Percentiles rank a stretch among this genome's conserved stretches.
phyloP scores from a whole-genome alignment of 2,113 vertebrate species.

The Microcebus ravelobensis region DNA sequence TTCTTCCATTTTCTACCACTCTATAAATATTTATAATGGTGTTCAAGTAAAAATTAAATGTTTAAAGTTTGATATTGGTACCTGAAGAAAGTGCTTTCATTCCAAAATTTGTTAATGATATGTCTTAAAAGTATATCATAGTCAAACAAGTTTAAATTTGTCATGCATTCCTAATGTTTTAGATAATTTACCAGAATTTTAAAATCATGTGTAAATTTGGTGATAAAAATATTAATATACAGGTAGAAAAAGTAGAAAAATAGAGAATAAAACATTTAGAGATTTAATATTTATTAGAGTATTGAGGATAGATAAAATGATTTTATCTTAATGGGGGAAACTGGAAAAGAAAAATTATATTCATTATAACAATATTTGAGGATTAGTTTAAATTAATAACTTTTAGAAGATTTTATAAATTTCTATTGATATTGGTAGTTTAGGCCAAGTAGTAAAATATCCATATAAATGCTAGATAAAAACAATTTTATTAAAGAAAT shows the following conservation, averaged over 20 bases:
- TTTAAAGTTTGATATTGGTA: constrained; percentile 1
- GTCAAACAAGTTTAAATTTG: background rate
- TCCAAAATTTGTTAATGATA: background rate
- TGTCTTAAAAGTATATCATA: constrained; percentile 7
- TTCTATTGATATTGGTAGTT: background rate
- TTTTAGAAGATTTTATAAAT: constrained; percentile 38
- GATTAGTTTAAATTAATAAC: background rate
- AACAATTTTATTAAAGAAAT: constrained; percentile 19
- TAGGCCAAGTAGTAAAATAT: background rate
- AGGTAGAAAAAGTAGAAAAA: constrained; percentile 19
- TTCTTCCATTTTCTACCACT: background rate
- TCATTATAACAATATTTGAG: constrained; percentile 13
- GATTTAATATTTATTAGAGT: background rate
- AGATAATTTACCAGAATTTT: background rate
- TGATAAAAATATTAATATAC: background rate
- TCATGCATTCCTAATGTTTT: background rate
- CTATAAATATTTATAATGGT: background rate
- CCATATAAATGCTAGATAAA: background rate
- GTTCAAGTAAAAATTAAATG: constrained; percentile 11
- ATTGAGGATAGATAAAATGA: constrained; percentile 20
- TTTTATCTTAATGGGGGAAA: background rate
- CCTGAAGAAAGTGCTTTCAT: background rate
- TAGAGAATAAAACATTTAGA: background rate
- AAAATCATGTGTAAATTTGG: background rate
- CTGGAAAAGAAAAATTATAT: background rate